Percentiles rank a stretch among this genome's conserved stretches.
Evolutionary conservation across 30 jellyfish, hydroid and myxozoan genomes (phyloP).

Genomic region (Turritopsis dohrnii): DNA sequence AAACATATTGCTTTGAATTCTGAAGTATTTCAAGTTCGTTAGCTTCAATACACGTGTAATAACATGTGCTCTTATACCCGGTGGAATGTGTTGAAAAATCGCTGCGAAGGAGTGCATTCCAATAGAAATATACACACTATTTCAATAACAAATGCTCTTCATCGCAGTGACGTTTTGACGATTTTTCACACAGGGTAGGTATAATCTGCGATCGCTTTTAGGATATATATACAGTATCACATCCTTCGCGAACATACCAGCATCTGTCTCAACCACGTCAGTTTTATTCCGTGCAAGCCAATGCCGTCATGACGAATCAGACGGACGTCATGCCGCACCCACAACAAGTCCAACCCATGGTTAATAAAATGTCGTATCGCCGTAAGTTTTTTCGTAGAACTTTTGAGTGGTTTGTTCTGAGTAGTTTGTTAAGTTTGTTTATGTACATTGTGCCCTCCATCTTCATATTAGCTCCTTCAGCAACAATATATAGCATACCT

Average conservation of each 20-base stretch:
- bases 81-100: too few relatives aligned
- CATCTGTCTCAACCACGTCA: not conserved
- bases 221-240: not conserved
- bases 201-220: too few relatives aligned
- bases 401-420: too few relatives aligned
- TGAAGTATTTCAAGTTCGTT: too few relatives aligned
- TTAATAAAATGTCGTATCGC: not conserved
- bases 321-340: not conserved
- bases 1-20: not conserved
- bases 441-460: not conserved
- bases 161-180: too few relatives aligned
- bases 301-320: not conserved
- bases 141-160: too few relatives aligned
- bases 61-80: too few relatives aligned
- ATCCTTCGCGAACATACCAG: not conserved
- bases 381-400: too few relatives aligned
- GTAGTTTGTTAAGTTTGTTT: not conserved
- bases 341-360: not conserved
- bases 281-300: not conserved
- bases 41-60: too few relatives aligned
- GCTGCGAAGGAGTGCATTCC: too few relatives aligned
- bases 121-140: too few relatives aligned
- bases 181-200: too few relatives aligned
- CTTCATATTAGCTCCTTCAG: not conserved
- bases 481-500: constrained; percentile 22